These are phyloP conservation scores for Tiliacea aurago DNA, from an alignment of 2,888 invertebrate genomes.

Conservation along the genomic window DNA sequence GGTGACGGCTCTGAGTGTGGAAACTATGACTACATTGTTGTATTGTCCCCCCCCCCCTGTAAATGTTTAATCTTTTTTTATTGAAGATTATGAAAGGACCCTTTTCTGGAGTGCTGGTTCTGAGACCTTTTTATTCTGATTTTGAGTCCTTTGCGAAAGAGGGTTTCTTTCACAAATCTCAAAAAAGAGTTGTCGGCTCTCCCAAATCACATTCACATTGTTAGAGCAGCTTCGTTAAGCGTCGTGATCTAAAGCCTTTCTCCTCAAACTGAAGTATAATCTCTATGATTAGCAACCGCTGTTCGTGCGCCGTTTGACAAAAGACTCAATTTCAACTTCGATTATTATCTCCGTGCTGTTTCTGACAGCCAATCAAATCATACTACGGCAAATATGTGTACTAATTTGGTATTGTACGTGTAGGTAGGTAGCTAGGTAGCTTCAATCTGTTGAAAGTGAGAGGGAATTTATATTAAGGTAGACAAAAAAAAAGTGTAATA, in stretches of 20 bases:
- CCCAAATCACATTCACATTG: background rate
- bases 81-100: too few species aligned
- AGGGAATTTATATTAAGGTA: too few species aligned
- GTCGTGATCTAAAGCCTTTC: constrained; percentile 21
- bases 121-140: background rate
- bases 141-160: too few species aligned
- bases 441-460: background rate
- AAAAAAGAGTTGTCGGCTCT: background rate
- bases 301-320: constrained; percentile 45
- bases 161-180: background rate
- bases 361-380: constrained; percentile 51
- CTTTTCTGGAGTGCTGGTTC: background rate
- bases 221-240: constrained; percentile 3
- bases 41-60: too few species aligned
- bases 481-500: too few species aligned
- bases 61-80: too few species aligned
- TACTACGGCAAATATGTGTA: constrained; percentile 28
- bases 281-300: constrained; percentile 37
- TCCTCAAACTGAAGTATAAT: constrained; percentile 36
- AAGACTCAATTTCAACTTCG: constrained; percentile 57
- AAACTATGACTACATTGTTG: too few species aligned
- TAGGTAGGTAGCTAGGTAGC: background rate
- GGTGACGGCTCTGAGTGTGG: too few species aligned
- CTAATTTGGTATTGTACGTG: constrained; percentile 5
- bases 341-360: constrained; percentile 53